Base-by-base conservation (phyloP, 2,888 invertebrate species). In the Caenorhabditis auriculariae region DNA sequence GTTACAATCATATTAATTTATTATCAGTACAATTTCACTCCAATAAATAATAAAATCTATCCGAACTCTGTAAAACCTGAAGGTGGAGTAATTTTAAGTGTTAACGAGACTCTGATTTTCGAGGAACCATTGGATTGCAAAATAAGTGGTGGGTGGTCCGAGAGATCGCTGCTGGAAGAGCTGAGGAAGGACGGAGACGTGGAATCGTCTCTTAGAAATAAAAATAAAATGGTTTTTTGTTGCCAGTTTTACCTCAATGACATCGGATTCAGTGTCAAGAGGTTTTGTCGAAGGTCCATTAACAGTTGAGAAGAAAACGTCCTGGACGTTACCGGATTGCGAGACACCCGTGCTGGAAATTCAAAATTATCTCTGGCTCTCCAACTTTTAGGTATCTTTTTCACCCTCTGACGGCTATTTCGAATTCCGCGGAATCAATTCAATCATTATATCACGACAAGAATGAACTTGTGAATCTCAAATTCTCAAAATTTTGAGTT, bases 241-340 rank as follows among this genome's bases (percentile, higher is more conserved):
- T 5, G 7, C 21, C 21, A 24, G 26, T 7, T 21, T 21, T 24
- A 17, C 6, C n/a, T 43, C 21, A 6, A 43, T 7, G 19, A 4
- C n/a, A 29, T 27, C 6, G 35, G 35, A 9, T 32, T 12, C 9
- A n/a, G 35, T n/a, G 9, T 9, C 9, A 32, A n/a, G 9, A n/a
- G n/a, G 9, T n/a, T n/a, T 32, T n/a, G 9, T 32, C 9, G 35
- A 12, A 12, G 63, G 51, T 4, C 49, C 43, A 17, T 44, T 42
- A 0, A 58, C 45, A 24, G 58, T 58, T 3, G 32, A 52, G 2
- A 44, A 19, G 39, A 29, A 63, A 3, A 55, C 42, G 26, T 24
- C 35, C 23, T 63, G 63, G 15, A 26, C 35, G 42, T 63, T 58
- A n/a, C 63, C 63, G 12, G 58, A 58, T 26, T 63, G 63, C 17